Evolutionary conservation across 2,797 vertebrate species (phyloP).

Genomic region (Fundulus diaphanus): DNA sequence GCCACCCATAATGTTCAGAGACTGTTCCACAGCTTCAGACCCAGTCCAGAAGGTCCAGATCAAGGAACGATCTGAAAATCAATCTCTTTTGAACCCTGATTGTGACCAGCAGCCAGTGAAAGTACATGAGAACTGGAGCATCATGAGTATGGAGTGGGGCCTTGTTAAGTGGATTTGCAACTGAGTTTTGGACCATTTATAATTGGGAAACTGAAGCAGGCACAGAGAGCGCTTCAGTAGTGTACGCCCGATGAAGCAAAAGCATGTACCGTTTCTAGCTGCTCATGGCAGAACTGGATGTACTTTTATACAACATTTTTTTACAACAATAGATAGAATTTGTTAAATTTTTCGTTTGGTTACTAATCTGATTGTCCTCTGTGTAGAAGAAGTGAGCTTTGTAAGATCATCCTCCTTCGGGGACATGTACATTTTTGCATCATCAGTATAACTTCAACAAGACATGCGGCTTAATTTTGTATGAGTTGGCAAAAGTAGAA

Average conservation of each 20-base stretch:
- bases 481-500: no score
- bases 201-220: neutral
- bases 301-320: neutral
- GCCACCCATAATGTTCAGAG: neutral
- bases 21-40: neutral
- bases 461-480: no score
- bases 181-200: neutral
- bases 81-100: neutral
- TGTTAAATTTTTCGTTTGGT: neutral
- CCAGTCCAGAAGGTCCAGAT: neutral
- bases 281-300: neutral
- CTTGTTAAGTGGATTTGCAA: neutral
- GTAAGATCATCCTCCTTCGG: neutral
- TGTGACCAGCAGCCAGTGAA: neutral
- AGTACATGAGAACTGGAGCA: neutral
- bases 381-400: neutral
- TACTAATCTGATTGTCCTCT: neutral
- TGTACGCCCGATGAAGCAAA: neutral
- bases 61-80: neutral
- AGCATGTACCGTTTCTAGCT: neutral
- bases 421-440: neutral
- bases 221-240: neutral
- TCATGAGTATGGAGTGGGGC: neutral
- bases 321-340: neutral
- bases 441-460: neutral